Conservation (phyloP, 2,888 invertebrate species). For the Pammene aurita region DNA sequence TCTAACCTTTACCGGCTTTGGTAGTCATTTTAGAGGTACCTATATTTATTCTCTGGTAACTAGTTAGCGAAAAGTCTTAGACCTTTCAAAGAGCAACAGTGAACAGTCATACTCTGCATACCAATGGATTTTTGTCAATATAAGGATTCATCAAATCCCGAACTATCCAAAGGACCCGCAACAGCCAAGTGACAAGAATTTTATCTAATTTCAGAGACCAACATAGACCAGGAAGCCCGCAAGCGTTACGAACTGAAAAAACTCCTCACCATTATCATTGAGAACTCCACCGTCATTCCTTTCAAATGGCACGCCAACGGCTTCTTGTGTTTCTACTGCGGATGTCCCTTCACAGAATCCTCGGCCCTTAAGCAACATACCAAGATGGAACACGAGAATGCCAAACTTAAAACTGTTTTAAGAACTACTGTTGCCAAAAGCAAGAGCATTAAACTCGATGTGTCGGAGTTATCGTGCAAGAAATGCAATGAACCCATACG, state of each 20-base stretch:
- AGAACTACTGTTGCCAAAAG: slow-evolving; percentile 44
- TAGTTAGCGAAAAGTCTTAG: too few relatives aligned
- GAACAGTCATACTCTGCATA: too few relatives aligned
- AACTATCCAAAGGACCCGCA: not conserved
- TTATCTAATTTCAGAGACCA: slow-evolving; percentile 44
- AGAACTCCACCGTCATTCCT: slow-evolving; percentile 58
- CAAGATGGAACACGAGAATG: slow-evolving; percentile 51
- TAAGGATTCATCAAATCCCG: too few relatives aligned
- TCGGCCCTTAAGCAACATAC: slow-evolving; percentile 52
- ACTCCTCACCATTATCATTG: slow-evolving; percentile 51
- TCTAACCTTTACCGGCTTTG: too few relatives aligned
- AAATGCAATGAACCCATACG: slow-evolving; percentile 51
- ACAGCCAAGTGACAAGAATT: slow-evolving; percentile 34
- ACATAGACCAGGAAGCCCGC: slow-evolving; percentile 44
- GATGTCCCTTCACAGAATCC: slow-evolving; percentile 53
- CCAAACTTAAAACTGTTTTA: slow-evolving; percentile 50
- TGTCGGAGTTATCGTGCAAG: slow-evolving; percentile 58
- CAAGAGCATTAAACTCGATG: slow-evolving; percentile 56
- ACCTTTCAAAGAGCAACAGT: too few relatives aligned
- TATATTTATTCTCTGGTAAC: too few relatives aligned
- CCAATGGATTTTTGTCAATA: too few relatives aligned
- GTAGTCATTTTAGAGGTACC: too few relatives aligned
- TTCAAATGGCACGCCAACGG: slow-evolving; percentile 59
- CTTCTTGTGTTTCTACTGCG: slow-evolving; percentile 62
- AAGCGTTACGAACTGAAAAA: slow-evolving; percentile 45